Base-by-base conservation (phyloP, 1,140 invertebrate species). In the Maconellicoccus hirsutus region DNA sequence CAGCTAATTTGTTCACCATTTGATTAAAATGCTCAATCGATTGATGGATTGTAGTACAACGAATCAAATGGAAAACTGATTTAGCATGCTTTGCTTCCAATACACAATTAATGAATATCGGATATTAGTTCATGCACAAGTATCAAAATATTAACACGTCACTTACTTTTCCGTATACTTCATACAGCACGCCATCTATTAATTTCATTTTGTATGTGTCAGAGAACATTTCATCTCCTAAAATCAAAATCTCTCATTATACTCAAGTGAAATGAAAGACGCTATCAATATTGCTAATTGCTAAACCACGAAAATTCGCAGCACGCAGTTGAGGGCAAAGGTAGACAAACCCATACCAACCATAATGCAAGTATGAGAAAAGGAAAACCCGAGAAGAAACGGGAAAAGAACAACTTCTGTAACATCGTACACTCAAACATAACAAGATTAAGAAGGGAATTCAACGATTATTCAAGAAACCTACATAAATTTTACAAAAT, bases 201-300 rank as follows among this genome's bases (percentile, higher is more conserved):
- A 97, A 80, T 79, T 96, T 94, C 72, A 96, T 87, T 83, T 91
- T 96, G 80, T 94, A 96, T n/a, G 92, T 91, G 81, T 98, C 96
- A 39, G 94, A 94, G 83, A 96, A 96, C 89, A 98, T 94, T 83
- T 98, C 96, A 81, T 98, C 95, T 76, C 93, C 93, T 92, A 82
- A 79, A 83, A 85, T 77, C 69, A 71, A 78, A 79, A 76, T 23
- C 6, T 38, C 14, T 38, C 33, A 38, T 38, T 38, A 7, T 38
- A 7, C 33, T 63, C 69, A 25, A 70, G 59, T 26, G 14, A 21
- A 61, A 71, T 33, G 21, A 71, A 72, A 70, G 14, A n/a, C 21
- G 2, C 23, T 6, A 71, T 59, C 4, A 52, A 26, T n/a, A 25
- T 29, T 72, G 61, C 22, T 4, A 39, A 22, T 14, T n/a, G n/a